Base-by-base conservation (phyloP, 2,113 vertebrate species). In the Tenebrosternarchus preto region DNA sequence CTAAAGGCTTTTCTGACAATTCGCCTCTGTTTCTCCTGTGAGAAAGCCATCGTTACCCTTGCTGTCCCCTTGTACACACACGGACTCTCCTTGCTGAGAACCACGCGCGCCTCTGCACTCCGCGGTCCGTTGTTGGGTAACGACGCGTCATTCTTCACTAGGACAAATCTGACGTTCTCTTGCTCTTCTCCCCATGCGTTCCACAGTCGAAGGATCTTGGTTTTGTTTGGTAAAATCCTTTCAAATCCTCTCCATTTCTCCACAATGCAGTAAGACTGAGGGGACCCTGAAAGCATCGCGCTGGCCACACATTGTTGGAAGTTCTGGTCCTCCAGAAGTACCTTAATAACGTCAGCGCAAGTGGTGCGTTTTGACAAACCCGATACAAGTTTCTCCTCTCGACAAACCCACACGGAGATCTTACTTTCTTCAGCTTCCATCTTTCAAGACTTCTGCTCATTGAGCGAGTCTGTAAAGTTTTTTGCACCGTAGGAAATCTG, bases 181-280 rank as follows among this genome's bases (percentile, higher is more conserved):
- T 93, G 95, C 86, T 98, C 96, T 29, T 94, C 95, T 27, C 95
- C 96, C 96, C 96, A 98, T 36, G 97, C 96, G 3, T 90, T 82
- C 96, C 96, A 98, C n/a, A 98, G 95, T 56, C 96, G 89, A 76
- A 96, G 82, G 25, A 98, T 93, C 86, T 93, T 95, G 19, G 96
- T 98, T 86, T 95, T 95, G 90, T 95, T 94, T 15, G 96, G 96
- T 85, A 98, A 88, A 84, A 95, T 93, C 87, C 96, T 91, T 91
- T 97, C 95, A 84, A 96, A 96, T 22, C 96, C 96, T 31, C 96
- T 93, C 96, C 96, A 98, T 86, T 96, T 97, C 89, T 98, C 96
- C 88, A 96, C 96, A 43, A 98, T 92, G 91, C 95, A 96, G 77
- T 96, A 96, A 20, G 94, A 91, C 39, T 92, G 93, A 1, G 94